Percentiles rank a stretch among this genome's conserved stretches.
Conservation (phyloP, 2,113 vertebrate genomes). For the Empidonax traillii region DNA sequence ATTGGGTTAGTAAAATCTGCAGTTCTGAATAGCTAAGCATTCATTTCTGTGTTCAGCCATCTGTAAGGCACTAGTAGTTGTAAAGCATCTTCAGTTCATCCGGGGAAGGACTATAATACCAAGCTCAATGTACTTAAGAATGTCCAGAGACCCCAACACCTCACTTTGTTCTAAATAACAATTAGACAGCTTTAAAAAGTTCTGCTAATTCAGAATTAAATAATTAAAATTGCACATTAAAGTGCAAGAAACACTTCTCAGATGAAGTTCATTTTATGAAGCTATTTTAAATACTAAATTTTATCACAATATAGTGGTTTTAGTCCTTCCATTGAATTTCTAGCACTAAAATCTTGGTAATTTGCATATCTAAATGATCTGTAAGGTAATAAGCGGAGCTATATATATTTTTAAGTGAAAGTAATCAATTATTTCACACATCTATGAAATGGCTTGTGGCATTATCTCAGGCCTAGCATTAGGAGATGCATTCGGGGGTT, state of each 20-base stretch:
- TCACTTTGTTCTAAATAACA: slow-evolving; percentile 31
- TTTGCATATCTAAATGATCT: slow-evolving; percentile 54
- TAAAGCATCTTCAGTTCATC: slow-evolving; percentile 1
- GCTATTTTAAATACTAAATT: slow-evolving; percentile 64
- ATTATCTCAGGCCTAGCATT: background rate
- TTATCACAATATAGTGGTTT: slow-evolving; percentile 50
- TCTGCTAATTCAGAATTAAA: slow-evolving; percentile 55
- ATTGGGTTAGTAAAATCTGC: background rate
- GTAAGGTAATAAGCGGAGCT: slow-evolving; percentile 8
- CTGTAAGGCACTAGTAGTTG: background rate
- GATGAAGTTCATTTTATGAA: slow-evolving; percentile 70
- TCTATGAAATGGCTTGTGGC: background rate
- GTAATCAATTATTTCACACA: background rate
- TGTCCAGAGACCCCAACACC: background rate
- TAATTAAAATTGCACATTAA: slow-evolving; percentile 66
- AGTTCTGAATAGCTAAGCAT: background rate
- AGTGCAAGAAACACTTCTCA: slow-evolving; percentile 38
- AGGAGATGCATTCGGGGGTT: background rate
- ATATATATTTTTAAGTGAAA: slow-evolving; percentile 9
- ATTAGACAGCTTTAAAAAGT: slow-evolving; percentile 63
- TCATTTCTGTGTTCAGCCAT: background rate
- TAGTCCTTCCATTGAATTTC: slow-evolving; percentile 58
- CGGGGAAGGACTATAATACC: slow-evolving; percentile 13
- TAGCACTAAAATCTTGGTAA: slow-evolving; percentile 41
- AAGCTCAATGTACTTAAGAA: slow-evolving; percentile 7